These are phyloP conservation scores for Chunga burmeisteri DNA, from an alignment of 2,113 vertebrate species.

Conservation along the genomic window DNA sequence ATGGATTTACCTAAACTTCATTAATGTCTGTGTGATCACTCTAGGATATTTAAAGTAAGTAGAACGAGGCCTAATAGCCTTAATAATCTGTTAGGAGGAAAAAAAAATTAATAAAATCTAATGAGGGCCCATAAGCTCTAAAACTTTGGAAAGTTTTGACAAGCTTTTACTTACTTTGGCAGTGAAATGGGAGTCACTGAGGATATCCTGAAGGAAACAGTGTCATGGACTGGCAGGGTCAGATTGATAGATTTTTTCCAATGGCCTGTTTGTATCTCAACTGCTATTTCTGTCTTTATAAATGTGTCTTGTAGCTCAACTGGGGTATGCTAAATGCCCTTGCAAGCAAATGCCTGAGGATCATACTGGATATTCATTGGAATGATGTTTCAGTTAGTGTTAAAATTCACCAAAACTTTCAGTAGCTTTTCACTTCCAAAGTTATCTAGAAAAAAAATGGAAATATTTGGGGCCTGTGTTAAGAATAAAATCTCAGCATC, in stretches of 20 bases:
- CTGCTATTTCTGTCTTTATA: neutral
- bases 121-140: neutral
- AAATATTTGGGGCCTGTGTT: neutral
- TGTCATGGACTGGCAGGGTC: neutral
- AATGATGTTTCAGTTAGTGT: neutral
- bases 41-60: neutral
- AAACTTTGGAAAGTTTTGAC: neutral
- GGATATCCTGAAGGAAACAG: neutral
- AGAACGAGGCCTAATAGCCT: neutral
- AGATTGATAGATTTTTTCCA: neutral
- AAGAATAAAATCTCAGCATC: neutral
- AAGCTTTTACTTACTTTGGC: neutral
- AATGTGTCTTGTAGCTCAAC: neutral
- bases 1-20: neutral
- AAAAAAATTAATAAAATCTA: neutral
- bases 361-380: neutral
- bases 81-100: neutral
- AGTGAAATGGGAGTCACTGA: neutral
- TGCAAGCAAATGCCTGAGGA: neutral
- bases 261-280: neutral
- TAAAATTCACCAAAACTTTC: neutral
- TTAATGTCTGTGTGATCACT: neutral
- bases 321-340: neutral
- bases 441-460: neutral
- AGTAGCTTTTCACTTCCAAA: neutral